Evolutionary conservation across 2,113 vertebrate genomes (phyloP), one percentile per base, ranked within the genome.

Genomic region (Columba janthina): DNA sequence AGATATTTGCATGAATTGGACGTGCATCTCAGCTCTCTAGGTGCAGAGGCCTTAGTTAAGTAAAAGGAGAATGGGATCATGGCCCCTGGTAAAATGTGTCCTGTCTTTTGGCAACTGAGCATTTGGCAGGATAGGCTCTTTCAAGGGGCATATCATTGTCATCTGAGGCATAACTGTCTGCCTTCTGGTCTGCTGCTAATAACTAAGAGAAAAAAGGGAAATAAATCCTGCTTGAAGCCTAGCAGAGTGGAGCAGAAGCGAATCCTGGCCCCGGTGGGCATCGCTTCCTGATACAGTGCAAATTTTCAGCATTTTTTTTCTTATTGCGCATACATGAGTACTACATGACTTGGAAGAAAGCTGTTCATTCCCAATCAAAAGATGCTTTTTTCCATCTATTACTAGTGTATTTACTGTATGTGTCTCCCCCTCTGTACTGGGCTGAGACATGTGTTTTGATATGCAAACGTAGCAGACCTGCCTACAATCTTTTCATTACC

Each of bases 401-500:
- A 90, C 42, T 50, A 74, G 4, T 10, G 16, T 67, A 50, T 95
- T 90, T 94, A 72, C 38, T 44, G 4, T 67, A 15, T 76, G 58
- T 77, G 70, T 67, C 82, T 95, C 66, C 82, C 67, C 56, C 64
- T 92, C 61, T 74, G 34, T 67, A 24, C 34, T 0, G 0, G n/a
- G 40, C 21, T 75, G 72, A 92, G 38, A 36, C 1, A 0, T 28
- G 42, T 71, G 69, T 84, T 96, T 86, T 94, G 85, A 86, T 94
- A 82, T 71, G 76, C 57, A 75, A 78, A 85, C 0, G 0, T 9
- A 40, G 66, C 53, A 92, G 80, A 67, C 29, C 28, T 69, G 61
- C 62, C 54, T 95, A 42, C 65, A 74, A 31, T 74, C 60, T 74
- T 79, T 80, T 88, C 74, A 40, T 94, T 94, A 50, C 79, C 56